Conservation (phyloP, 2,113 vertebrate species). For the Columba janthina region DNA sequence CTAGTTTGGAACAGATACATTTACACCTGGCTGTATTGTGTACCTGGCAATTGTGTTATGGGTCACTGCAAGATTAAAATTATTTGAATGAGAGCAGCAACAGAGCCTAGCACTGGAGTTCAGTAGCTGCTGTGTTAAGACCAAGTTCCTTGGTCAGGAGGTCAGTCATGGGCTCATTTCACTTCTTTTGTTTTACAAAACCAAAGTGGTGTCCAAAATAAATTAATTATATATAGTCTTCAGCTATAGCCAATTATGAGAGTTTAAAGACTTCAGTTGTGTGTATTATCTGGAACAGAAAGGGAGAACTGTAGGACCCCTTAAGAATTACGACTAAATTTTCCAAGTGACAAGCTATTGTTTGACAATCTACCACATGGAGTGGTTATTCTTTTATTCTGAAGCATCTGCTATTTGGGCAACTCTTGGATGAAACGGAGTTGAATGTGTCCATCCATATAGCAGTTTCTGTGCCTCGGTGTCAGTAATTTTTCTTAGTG, state of each 20-base stretch:
- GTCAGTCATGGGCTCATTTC: background rate
- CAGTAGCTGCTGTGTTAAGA: background rate
- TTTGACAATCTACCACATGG: background rate
- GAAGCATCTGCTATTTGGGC: background rate
- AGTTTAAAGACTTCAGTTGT: background rate
- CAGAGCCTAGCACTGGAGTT: background rate
- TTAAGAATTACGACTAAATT: background rate
- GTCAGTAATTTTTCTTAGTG: background rate
- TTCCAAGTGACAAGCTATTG: background rate
- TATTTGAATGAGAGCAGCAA: background rate
- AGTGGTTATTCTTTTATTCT: background rate
- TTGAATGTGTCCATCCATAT: background rate
- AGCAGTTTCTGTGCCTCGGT: background rate
- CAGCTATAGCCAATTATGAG: background rate
- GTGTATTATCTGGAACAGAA: background rate
- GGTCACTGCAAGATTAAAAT: background rate
- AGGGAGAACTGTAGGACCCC: background rate
- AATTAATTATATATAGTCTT: background rate
- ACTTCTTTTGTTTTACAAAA: slow-evolving; percentile 2
- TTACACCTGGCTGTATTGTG: background rate
- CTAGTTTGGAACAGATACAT: background rate
- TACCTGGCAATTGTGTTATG: background rate
- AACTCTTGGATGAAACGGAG: background rate
- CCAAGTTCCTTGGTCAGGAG: background rate
- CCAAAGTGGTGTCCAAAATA: background rate